Evolutionary conservation across 1,140 invertebrate species (phyloP), one percentile per base, ranked within the genome.

Genomic region (Orchesella cincta): DNA sequence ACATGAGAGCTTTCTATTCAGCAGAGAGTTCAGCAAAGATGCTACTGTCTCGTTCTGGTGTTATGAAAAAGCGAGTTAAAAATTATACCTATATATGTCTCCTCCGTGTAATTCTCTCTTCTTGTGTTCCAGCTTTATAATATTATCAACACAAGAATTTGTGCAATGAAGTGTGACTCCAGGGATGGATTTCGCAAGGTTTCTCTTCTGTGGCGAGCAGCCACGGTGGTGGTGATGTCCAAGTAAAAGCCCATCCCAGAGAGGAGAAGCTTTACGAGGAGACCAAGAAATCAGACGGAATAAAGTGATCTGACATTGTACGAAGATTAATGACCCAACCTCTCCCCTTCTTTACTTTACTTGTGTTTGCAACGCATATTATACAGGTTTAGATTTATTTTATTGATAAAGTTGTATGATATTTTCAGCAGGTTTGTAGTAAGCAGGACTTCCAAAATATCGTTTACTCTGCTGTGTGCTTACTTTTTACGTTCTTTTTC

Each of bases 381-480:
- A 12, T n/a, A 18, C 52, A 26, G 14, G 3, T 14, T 57, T 57
- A n/a, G 52, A 57, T 57, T 57, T 57, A 57, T 57, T 57, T 57
- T 57, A 57, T 57, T 57, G 52, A 57, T 57, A 57, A 57, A 57
- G 52, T 57, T 57, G 52, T 57, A 23, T 18, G 39, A 46, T 46
- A 46, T 46, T 8, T n/a, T n/a, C n/a, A n/a, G n/a, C n/a, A n/a
- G n/a, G n/a, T n/a, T n/a, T n/a, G n/a, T n/a, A n/a, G n/a, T n/a
- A n/a, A n/a, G n/a, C n/a, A n/a, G n/a, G n/a, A n/a, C n/a, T n/a
- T n/a, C n/a, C n/a, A n/a, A n/a, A n/a, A n/a, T n/a, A n/a, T n/a
- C n/a, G n/a, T n/a, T n/a, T n/a, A n/a, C n/a, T n/a, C n/a, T n/a
- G n/a, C n/a, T n/a, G n/a, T n/a, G n/a, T n/a, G n/a, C n/a, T n/a